Evolutionary conservation across 2,888 invertebrate genomes (phyloP).

Genomic region (Exocentrus adspersus): DNA sequence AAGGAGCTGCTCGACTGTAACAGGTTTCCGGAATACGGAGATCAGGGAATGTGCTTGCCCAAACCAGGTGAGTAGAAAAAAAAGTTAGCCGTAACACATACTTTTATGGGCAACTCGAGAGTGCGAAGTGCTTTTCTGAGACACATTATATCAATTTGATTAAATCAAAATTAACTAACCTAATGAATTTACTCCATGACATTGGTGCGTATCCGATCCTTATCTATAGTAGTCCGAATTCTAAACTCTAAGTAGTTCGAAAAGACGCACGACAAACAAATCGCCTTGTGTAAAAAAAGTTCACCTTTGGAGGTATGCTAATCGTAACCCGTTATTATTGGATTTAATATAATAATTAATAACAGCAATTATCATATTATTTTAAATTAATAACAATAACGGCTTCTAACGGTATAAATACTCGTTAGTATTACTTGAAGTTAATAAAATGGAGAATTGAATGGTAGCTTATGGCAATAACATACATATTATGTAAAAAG

Average conservation of each 20-base stretch:
- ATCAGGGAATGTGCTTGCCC: conserved; percentile 76
- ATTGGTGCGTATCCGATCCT: no score
- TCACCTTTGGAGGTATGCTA: conserved; percentile 1
- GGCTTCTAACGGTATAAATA: background rate
- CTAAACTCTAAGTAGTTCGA: background rate
- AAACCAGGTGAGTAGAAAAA: conserved; percentile 87
- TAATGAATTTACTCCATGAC: no score
- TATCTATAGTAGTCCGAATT: background rate
- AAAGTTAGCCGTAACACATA: no score
- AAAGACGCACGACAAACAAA: background rate
- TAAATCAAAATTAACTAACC: no score
- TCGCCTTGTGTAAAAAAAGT: conserved; percentile 1
- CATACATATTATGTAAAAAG: no score
- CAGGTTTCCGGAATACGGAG: conserved; percentile 81
- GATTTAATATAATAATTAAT: background rate
- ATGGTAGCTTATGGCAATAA: no score
- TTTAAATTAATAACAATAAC: conserved; percentile 3
- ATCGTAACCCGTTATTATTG: background rate
- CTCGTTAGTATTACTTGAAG: no score
- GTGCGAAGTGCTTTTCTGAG: no score
- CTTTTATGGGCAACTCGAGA: no score
- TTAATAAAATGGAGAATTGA: no score
- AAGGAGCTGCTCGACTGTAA: conserved; percentile 80
- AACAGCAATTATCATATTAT: background rate
- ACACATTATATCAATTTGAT: no score